A percentile compares a stretch with the other conserved stretches of the same genome.
Conservation (phyloP, 1,140 invertebrate genomes). For the Drosophila lowei region DNA sequence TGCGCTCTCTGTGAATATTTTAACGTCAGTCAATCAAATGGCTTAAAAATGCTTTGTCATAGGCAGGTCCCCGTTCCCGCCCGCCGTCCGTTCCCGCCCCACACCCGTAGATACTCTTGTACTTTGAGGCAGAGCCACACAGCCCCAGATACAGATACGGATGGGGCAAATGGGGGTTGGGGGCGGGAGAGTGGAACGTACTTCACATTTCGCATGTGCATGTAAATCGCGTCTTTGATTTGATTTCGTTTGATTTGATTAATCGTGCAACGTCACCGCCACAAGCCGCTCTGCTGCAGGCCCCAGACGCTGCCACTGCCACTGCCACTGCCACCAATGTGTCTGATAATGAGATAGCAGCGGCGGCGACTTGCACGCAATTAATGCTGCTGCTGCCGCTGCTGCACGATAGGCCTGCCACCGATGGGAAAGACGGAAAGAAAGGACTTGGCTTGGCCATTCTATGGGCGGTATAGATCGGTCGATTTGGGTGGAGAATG, state of each 20-base stretch:
- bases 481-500: too few relatives aligned
- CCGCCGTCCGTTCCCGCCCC: neutral
- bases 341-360: constrained; percentile 73
- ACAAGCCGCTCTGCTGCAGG: constrained; percentile 9
- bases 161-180: constrained; percentile 7
- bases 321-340: constrained; percentile 4
- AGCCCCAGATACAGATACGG: constrained; percentile 24
- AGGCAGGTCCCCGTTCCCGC: constrained; percentile 23
- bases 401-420: constrained; percentile 37
- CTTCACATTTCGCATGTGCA: constrained; percentile 56
- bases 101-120: constrained; percentile 7
- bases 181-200: neutral
- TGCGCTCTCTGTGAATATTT: constrained; percentile 62
- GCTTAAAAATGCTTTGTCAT: constrained; percentile 81
- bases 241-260: constrained; percentile 81
- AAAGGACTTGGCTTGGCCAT: too few relatives aligned
- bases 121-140: constrained; percentile 15
- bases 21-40: constrained; percentile 81
- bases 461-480: too few relatives aligned
- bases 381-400: constrained; percentile 54
- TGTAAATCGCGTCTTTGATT: constrained; percentile 76
- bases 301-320: neutral
- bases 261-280: constrained; percentile 66
- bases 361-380: constrained; percentile 64
- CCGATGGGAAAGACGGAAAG: too few relatives aligned